Evolutionary conservation across 2,888 invertebrate species (phyloP), one percentile per base, ranked within the genome.

Genomic region (Diabrotica balteata): DNA sequence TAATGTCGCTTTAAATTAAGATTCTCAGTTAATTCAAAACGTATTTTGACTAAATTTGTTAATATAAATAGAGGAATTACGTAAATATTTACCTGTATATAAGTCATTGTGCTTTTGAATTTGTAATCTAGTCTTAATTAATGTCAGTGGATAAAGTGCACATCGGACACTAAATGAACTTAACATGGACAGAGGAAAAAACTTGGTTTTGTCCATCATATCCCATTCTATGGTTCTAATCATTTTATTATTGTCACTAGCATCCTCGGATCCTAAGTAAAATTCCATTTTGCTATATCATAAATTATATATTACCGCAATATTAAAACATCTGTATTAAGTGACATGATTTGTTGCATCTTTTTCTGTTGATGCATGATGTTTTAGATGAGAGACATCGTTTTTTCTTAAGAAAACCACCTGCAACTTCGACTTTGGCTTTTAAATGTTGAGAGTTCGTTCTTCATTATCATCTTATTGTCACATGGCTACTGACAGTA

Each of bases 141-240:
- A 88, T 1, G 96, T 96, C 70, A 98, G 86, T 0, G 98, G 98
- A 83, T 98, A 98, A 0, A 98, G 88, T 46, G 93, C 88, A 81
- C 91, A 91, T 69, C 91, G 86, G 9, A 89, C 88, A 73, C 91
- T 88, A 76, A 96, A 93, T 57, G 94, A 93, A 80, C 96, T 97
- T 10, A 95, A 85, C 86, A 97, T 93, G 66, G 96, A 96, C 66
- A 98, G 85, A 0, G 97, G 97, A 80, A 95, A 95, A 82, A 97
- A 98, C 81, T 96, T 96, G 57, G 88, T 88, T 80, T 96, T 97
- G 84, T 98, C 94, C 96, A 98, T 94, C 98, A 98, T 98, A 75
- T 96, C 90, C 94, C 97, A 95, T 85, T 98, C 98, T 71, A 98
- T 96, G 7, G 93, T 96, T 43, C 90, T 91, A 70, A 94, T 92